phyloP scores from a whole-genome alignment of 2,113 vertebrate genomes.

The Chaetodon trifascialis region DNA sequence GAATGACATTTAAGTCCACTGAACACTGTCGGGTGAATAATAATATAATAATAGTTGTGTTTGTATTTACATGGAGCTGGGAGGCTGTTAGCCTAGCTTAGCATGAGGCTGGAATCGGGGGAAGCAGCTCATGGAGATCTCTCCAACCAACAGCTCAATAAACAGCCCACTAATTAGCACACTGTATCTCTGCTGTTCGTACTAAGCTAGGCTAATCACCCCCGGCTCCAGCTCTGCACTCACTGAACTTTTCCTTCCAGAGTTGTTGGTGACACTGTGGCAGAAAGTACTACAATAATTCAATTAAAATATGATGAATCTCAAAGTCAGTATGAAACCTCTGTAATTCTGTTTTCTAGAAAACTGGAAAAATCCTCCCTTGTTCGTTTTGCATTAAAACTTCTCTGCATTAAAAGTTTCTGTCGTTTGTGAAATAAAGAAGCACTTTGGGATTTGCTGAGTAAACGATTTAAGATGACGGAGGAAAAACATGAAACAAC shows the following conservation, averaged over 20 bases:
- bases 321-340: not conserved
- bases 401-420: not conserved
- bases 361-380: not conserved
- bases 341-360: not conserved
- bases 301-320: not conserved
- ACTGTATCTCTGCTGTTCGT: not conserved
- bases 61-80: not conserved
- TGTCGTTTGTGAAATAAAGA: constrained; percentile 11
- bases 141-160: not conserved
- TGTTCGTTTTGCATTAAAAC: not conserved
- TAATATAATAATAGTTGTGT: no score
- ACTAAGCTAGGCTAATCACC: constrained; percentile 18
- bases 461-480: not conserved
- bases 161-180: not conserved
- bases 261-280: not conserved
- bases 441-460: constrained; percentile 36
- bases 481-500: not conserved
- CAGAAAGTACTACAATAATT: not conserved
- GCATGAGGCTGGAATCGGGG: not conserved
- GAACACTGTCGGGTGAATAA: not conserved
- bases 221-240: not conserved
- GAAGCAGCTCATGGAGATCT: no score
- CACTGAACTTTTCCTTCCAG: not conserved
- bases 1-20: not conserved
- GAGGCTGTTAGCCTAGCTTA: constrained; percentile 8